These are phyloP conservation scores for Thereuonema tuberculata DNA, from an alignment of 1,140 invertebrate species.

Conservation along the genomic window DNA sequence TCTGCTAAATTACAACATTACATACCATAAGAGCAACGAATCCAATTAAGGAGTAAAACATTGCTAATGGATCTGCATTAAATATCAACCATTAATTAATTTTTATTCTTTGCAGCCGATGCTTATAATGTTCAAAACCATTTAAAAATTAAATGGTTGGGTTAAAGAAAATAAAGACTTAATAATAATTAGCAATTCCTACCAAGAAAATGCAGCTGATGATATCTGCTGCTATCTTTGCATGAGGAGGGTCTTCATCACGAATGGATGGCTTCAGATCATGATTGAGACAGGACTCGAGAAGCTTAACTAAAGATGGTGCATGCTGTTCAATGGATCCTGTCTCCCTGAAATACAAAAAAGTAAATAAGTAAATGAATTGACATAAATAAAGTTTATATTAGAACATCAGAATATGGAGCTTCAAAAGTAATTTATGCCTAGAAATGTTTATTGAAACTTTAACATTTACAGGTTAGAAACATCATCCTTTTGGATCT, in stretches of 20 bases:
- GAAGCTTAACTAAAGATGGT: constrained; percentile 57
- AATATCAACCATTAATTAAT: no score
- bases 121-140: no score
- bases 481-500: no score
- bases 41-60: no score
- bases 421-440: no score
- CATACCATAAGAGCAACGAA: no score
- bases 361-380: neutral
- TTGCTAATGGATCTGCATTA: no score
- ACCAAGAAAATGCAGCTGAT: constrained; percentile 88
- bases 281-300: constrained; percentile 76
- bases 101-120: no score
- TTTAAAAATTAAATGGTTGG: no score
- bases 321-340: constrained; percentile 72
- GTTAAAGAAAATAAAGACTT: no score
- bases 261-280: constrained; percentile 61
- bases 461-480: no score
- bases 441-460: no score
- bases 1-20: neutral
- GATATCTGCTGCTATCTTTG: constrained; percentile 86
- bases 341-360: constrained; percentile 51
- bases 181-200: constrained; percentile 24
- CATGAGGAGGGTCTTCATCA: constrained; percentile 82
- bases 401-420: neutral
- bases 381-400: neutral